A percentile compares a stretch with the other conserved stretches of the same genome.
These are phyloP conservation scores for Mantis religiosa DNA, from an alignment of 2,888 invertebrate genomes.

Conservation along the genomic window DNA sequence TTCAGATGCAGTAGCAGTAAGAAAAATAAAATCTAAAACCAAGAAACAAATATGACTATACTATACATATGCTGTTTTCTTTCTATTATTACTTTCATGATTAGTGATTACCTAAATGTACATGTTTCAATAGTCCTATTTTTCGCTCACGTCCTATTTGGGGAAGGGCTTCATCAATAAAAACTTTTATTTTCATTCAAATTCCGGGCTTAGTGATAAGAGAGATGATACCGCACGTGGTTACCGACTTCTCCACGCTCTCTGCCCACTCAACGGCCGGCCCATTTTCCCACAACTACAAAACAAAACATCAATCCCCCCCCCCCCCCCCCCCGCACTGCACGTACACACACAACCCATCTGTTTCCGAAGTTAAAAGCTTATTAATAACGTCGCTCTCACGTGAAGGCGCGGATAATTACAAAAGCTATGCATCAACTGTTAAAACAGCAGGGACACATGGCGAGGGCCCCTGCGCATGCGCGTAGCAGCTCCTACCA, in stretches of 20 bases:
- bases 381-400: background rate
- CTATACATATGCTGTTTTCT: too few species aligned
- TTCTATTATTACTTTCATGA: too few species aligned
- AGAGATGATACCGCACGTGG: background rate
- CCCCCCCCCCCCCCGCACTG: too few species aligned
- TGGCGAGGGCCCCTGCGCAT: background rate
- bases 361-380: background rate
- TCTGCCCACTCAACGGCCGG: background rate
- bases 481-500: background rate
- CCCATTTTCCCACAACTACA: background rate
- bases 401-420: background rate
- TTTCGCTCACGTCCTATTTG: too few species aligned
- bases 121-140: too few species aligned
- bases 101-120: too few species aligned
- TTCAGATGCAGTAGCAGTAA: too few species aligned
- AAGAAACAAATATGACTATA: too few species aligned
- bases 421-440: background rate
- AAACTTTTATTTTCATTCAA: background rate
- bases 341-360: background rate
- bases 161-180: background rate
- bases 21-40: too few species aligned
- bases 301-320: background rate
- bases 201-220: background rate
- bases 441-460: background rate
- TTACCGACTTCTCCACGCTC: background rate